A percentile compares a stretch with the other conserved stretches of the same genome.
Evolutionary conservation across 2,888 invertebrate species (phyloP).

Genomic region (Stenchaetothrips biformis): DNA sequence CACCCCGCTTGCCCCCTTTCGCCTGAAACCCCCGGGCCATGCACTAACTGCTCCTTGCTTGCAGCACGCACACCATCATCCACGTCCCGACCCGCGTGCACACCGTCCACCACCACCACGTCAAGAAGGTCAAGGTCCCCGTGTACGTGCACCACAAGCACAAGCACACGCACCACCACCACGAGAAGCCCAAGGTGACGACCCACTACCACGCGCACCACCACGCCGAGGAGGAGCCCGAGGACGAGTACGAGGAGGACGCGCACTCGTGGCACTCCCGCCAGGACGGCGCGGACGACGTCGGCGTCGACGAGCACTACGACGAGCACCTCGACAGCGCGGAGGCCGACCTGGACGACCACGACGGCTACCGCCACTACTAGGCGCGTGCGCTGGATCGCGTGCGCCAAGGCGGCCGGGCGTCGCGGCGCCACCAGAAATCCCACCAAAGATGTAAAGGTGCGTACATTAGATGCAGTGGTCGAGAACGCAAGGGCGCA

Average conservation of each 20-base stretch:
- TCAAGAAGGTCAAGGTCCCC: conserved; percentile 20
- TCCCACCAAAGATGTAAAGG: neutral
- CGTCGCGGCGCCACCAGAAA: neutral
- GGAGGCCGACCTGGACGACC: neutral
- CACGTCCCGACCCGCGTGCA: conserved; percentile 14
- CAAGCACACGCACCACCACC: neutral
- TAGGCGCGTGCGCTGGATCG: neutral
- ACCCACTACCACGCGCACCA: neutral
- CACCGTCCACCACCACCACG: conserved; percentile 21
- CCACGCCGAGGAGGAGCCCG: neutral
- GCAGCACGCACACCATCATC: conserved; percentile 17
- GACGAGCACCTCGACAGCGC: neutral
- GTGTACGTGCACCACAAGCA: conserved; percentile 18
- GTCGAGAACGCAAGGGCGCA: neutral
- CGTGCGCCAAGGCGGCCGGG: no score
- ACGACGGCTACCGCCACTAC: neutral
- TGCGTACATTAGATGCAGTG: neutral
- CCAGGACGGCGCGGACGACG: neutral
- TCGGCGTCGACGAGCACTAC: neutral
- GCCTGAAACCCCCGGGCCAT: neutral
- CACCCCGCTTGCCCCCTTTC: neutral
- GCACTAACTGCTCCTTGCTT: neutral
- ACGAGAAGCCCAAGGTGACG: neutral
- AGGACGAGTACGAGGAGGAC: conserved; percentile 11
- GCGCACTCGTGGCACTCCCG: conserved; percentile 1